Evolutionary conservation across 2,888 invertebrate species (phyloP).

Genomic region (Tortrix viridana): DNA sequence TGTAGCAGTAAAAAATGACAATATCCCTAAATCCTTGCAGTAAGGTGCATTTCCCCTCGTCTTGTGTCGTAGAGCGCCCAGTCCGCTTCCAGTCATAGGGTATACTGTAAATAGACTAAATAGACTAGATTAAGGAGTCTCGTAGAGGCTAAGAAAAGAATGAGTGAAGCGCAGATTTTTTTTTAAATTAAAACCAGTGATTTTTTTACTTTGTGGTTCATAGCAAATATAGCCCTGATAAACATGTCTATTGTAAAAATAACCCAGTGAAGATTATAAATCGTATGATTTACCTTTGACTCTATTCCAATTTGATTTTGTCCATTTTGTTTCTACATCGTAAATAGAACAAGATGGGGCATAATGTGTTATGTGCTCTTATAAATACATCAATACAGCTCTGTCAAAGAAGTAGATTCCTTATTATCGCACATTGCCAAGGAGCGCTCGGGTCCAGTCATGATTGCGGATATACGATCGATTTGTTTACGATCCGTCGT

Average conservation of each 20-base stretch:
- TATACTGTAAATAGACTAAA: conserved; percentile 50
- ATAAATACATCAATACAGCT: too few relatives aligned
- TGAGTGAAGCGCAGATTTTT: conserved; percentile 72
- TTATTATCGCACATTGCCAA: too few relatives aligned
- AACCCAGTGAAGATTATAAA: too few relatives aligned
- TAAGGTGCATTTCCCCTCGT: conserved; percentile 30
- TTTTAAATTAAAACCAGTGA: conserved; percentile 46
- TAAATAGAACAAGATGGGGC: too few relatives aligned
- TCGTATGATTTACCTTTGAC: too few relatives aligned
- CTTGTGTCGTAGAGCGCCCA: not conserved
- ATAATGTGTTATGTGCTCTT: too few relatives aligned
- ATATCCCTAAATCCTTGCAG: conserved; percentile 25
- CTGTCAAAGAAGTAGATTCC: too few relatives aligned
- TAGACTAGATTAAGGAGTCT: conserved; percentile 62
- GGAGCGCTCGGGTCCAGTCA: too few relatives aligned
- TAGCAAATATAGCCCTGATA: not conserved
- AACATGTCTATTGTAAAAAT: not conserved
- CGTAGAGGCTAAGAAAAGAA: conserved; percentile 72
- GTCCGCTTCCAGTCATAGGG: conserved; percentile 17
- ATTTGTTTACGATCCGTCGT: too few relatives aligned
- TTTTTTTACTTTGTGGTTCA: conserved; percentile 23
- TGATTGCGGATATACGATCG: too few relatives aligned
- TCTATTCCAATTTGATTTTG: too few relatives aligned
- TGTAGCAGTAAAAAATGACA: conserved; percentile 35
- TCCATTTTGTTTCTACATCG: too few relatives aligned